Evolutionary conservation across 2,888 invertebrate genomes (phyloP), one percentile per base, ranked within the genome.

Genomic region (Brenthis ino): DNA sequence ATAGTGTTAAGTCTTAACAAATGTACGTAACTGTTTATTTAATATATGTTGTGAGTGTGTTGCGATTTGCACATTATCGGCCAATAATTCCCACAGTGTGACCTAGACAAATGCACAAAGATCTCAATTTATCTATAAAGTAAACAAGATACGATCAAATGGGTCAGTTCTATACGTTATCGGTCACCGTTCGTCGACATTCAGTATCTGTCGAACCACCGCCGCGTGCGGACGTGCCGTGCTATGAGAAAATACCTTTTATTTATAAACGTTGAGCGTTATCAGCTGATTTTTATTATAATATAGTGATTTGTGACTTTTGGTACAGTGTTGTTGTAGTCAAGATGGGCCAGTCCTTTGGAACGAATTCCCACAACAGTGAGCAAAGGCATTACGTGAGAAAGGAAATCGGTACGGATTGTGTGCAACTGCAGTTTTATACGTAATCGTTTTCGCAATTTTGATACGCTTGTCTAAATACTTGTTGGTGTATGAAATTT

Each of bases 331-430:
- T 80, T 82, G 11, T 43, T 43, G 1, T 85, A 51, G 48, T 56
- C 80, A 84, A 80, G 76, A 93, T 93, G 93, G 93, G 93, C 72
- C 93, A 93, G 76, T 85, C 91, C 56, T 93, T 93, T 77, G 93
- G 93, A 67, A 93, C 90, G 37, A 87, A 91, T 73, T 91, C 93
- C 50, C 91, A 93, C 80, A 86, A 85, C 74, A 87, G 88, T 56
- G 91, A 91, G 66, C 83, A 91, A 66, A 82, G 93, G 76, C 89
- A 91, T 72, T 88, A 86, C 75, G 83, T 84, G 74, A 91, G 91
- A 77, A 93, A 93, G 82, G 92, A 93, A 78, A 88, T 88, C 76
- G 93, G 93, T 93, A 81, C 76, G 92, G 61, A 43, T 43, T 51
- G 20, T 28, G 54, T 56, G 55, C 51, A 56, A 56, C 37, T 51